Evolutionary conservation across 1,140 invertebrate genomes (phyloP), one percentile per base, ranked within the genome.

Genomic region (Diuraphis noxia): DNA sequence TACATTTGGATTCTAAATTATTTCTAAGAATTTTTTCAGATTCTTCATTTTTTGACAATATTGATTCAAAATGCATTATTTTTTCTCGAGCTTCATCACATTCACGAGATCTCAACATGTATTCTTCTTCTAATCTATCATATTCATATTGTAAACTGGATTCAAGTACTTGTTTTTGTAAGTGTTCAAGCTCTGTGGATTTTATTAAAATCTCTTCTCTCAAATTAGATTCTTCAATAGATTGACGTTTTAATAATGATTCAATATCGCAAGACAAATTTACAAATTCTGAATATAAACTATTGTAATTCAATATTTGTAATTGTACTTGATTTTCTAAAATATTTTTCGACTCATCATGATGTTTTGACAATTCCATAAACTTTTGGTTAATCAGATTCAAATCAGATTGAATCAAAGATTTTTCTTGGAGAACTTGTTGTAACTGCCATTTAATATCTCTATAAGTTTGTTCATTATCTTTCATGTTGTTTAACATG

Each of bases 91-190:
- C 43, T 91, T 40, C 77, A 81, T 77, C 43, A 23, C 19, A 81
- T 49, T 91, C 89, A 49, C 43, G 89, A 13, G 34, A 82, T 19
- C 36, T 91, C 2, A 49, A 49, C 43, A 91, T 81, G 52, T 82
- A 91, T 79, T 91, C 89, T 82, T 91, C 89, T 52, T 91, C 89
- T 30, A 91, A 2, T 91, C 38, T 91, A 1, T 91, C 89, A 56
- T 91, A 91, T 36, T 91, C 72, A 38, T 46, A 34, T 1, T 91
- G 77, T n/a, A 91, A n/a, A 49, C 41, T 91, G 4, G 77, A 81
- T 52, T 91, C 89, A 36, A 36, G n/a, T 52, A 81, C 6, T 81
- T 91, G 89, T 82, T 91, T 81, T 52, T 91, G 89, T 17, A 81
- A 79, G 52, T 82, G 10, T 25, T 77, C 43, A 52, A 91, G 36